Base-by-base conservation (phyloP, 2,797 vertebrate species). In the Periophthalmus magnuspinnatus region DNA sequence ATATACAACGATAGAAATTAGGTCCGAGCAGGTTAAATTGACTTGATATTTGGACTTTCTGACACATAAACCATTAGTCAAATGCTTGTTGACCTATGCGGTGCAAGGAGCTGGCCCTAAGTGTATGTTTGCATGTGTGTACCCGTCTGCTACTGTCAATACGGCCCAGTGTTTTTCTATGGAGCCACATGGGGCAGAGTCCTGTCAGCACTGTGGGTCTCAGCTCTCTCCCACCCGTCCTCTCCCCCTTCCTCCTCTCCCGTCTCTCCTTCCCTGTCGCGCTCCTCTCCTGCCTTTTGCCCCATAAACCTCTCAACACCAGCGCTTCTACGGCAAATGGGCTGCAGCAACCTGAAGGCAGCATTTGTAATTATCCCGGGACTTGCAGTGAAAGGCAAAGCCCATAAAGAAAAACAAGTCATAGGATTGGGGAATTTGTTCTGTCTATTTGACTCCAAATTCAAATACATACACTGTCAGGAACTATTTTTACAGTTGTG, bases 231-330 rank as follows among this genome's bases (percentile, higher is more conserved):
- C 17, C 76, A 72, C 83, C 80, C 74, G 77, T 75, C 74, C 72
- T 74, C 82, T 84, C 75, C 84, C 13, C 41, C 86, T 79, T 80
- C 81, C 81, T 86, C 89, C 89, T 85, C 62, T 72, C 81, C 80
- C 81, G 79, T 81, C 80, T 81, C 84, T 73, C 74, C 82, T 72
- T 67, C 78, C 65, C 78, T 84, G 90, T 87, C 86, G 84, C 79
- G 85, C 86, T 87, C 87, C 84, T 75, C 88, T 79, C 83, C 90
- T 72, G 76, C 86, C 79, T 88, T 81, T 85, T 80, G 84, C 81
- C 84, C 86, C 85, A 90, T 90, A 91, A 93, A 93, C 80, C 90
- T 91, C 81, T 94, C 92, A 92, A 87, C 93, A 85, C 86, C 84
- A 78, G 80, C n/a, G 74, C 83, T 81, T 88, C 86, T 79, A 68